Evolutionary conservation across 1,140 invertebrate genomes (phyloP).

Genomic region (Aphaenogaster floridana): DNA sequence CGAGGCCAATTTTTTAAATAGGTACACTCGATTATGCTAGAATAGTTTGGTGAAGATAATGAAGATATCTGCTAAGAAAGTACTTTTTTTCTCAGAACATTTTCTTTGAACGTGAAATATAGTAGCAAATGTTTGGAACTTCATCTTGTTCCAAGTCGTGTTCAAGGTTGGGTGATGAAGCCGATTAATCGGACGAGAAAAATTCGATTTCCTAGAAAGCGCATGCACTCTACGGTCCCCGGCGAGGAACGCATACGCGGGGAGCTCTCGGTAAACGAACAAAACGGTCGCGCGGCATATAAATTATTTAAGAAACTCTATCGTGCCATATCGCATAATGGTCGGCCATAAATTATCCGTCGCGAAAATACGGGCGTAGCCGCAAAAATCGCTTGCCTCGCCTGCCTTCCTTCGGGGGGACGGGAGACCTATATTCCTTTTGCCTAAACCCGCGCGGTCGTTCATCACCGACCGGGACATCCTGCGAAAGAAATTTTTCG

Average conservation of each 20-base stretch:
- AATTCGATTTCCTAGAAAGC: slow-evolving; percentile 68
- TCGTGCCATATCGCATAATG: slow-evolving; percentile 73
- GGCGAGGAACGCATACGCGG: neutral
- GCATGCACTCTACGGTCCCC: neutral
- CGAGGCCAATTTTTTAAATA: neutral
- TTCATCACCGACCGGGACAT: slow-evolving; percentile 62
- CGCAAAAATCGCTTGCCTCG: slow-evolving; percentile 59
- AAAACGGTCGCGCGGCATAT: slow-evolving; percentile 66
- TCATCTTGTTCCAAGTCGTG: slow-evolving; percentile 61
- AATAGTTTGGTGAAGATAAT: neutral
- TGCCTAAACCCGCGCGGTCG: slow-evolving; percentile 68
- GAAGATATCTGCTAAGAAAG: neutral
- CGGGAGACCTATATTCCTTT: slow-evolving; percentile 61
- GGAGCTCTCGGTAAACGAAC: slow-evolving; percentile 46
- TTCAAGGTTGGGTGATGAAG: slow-evolving; percentile 62
- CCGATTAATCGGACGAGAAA: slow-evolving; percentile 67
- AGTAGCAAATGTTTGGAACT: slow-evolving; percentile 58
- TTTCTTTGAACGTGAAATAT: neutral
- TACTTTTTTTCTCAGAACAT: neutral
- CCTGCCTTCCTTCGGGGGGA: slow-evolving; percentile 6
- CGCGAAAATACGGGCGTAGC: slow-evolving; percentile 71
- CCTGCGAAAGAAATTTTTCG: slow-evolving; percentile 61
- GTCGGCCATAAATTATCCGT: slow-evolving; percentile 70
- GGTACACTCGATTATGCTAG: neutral
- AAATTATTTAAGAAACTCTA: slow-evolving; percentile 79